These are phyloP conservation scores for Tachina lurida DNA, from an alignment of 2,888 invertebrate species.

Conservation along the genomic window DNA sequence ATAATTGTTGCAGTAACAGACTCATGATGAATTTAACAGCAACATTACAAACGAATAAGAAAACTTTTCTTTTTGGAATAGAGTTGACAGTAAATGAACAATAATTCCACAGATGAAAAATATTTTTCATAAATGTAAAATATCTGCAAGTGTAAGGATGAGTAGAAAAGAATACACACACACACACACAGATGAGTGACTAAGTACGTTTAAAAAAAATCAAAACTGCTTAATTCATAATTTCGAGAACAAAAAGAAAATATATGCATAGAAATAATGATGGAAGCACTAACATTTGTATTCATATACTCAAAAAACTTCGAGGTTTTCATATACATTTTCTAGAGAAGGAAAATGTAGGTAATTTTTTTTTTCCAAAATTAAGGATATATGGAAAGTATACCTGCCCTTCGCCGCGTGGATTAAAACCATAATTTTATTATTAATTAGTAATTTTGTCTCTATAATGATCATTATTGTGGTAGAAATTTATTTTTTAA, in stretches of 20 bases:
- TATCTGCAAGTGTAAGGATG: neutral
- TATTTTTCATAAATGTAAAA: conserved; percentile 35
- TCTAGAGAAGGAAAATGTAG: too few species aligned
- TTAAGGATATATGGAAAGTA: too few species aligned
- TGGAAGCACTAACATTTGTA: too few species aligned
- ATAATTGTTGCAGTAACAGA: conserved; percentile 41
- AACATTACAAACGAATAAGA: neutral
- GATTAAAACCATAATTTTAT: too few species aligned
- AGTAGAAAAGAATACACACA: neutral
- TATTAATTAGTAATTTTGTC: too few species aligned
- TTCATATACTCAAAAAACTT: too few species aligned
- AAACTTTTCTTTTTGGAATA: conserved; percentile 25
- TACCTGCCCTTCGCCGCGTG: too few species aligned
- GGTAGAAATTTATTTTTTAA: too few species aligned
- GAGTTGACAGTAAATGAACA: conserved; percentile 30
- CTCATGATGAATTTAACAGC: neutral
- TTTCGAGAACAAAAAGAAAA: conserved; percentile 1
- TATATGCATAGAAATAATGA: neutral
- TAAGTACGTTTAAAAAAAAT: neutral
- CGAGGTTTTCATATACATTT: too few species aligned
- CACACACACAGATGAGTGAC: neutral
- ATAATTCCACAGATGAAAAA: conserved; percentile 41
- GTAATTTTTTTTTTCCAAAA: too few species aligned
- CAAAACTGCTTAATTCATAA: conserved; percentile 39
- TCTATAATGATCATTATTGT: too few species aligned